A percentile compares a stretch with the other conserved stretches of the same genome.
Conservation (phyloP, 1,140 invertebrate species). For the Monochamus saltuarius region DNA sequence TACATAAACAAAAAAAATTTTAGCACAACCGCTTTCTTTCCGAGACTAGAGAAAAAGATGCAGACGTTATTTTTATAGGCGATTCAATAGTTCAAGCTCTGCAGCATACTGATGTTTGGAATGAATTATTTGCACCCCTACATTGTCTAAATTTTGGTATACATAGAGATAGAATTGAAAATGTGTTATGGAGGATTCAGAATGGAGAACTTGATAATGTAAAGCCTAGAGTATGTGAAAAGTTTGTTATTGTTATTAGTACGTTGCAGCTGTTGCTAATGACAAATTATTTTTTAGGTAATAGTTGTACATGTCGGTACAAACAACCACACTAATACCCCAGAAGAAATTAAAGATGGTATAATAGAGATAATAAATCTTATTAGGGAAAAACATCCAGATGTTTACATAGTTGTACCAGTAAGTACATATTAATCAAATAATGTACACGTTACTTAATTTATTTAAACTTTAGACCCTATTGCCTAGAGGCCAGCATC, state of each 20-base stretch:
- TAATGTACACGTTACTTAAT: background rate
- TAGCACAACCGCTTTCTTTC: constrained; percentile 80
- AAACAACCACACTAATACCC: constrained; percentile 77
- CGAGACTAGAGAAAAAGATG: constrained; percentile 82
- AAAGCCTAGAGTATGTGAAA: constrained; percentile 72
- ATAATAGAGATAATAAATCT: constrained; percentile 73
- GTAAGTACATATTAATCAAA: constrained; percentile 60
- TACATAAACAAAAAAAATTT: constrained; percentile 42
- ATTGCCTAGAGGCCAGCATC: constrained; percentile 79
- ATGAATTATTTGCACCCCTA: constrained; percentile 80
- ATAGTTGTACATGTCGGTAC: constrained; percentile 85
- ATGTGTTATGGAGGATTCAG: constrained; percentile 84
- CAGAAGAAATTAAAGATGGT: constrained; percentile 78
- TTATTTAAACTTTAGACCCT: constrained; percentile 64
- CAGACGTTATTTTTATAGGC: constrained; percentile 88
- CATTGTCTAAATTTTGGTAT: constrained; percentile 91
- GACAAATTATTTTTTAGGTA: constrained; percentile 60
- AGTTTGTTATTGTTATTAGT: background rate
- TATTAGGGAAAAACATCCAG: constrained; percentile 74
- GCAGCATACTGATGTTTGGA: constrained; percentile 79
- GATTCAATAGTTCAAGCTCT: constrained; percentile 82
- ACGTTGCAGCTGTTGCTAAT: background rate
- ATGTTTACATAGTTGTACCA: constrained; percentile 77
- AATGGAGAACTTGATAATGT: constrained; percentile 88
- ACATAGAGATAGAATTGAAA: constrained; percentile 81